phyloP scores from a whole-genome alignment of 2,888 invertebrate genomes.

The Athalia rosae region DNA sequence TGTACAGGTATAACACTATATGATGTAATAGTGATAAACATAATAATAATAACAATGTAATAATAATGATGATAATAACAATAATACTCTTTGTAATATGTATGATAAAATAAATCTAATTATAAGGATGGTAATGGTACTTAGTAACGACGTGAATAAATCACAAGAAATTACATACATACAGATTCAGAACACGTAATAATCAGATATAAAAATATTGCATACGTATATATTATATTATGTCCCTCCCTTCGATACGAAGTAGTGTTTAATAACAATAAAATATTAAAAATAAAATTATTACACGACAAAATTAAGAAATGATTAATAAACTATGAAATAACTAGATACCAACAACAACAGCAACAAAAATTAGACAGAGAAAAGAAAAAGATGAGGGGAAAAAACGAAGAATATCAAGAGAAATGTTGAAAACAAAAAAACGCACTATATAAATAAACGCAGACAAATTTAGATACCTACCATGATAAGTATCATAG shows the following conservation, averaged over 20 bases:
- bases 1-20: background rate
- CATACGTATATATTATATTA: background rate
- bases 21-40: background rate
- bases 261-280: background rate
- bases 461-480: too few species aligned
- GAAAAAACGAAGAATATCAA: too few species aligned
- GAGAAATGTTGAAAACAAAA: too few species aligned
- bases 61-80: background rate
- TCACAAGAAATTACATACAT: slow-evolving; percentile 8
- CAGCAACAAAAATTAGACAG: too few species aligned
- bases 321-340: too few species aligned
- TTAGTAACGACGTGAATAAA: background rate
- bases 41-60: background rate
- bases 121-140: background rate
- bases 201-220: slow-evolving; percentile 4
- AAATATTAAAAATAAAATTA: too few species aligned
- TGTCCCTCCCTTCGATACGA: slow-evolving; percentile 54
- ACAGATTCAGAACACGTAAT: slow-evolving; percentile 29
- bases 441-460: too few species aligned
- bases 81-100: slow-evolving; percentile 6
- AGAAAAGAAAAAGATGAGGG: too few species aligned
- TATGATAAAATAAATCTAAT: background rate
- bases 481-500: too few species aligned
- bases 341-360: too few species aligned
- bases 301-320: too few species aligned